Conservation (phyloP, 92 coral and sea anemone genomes). For the Epizoanthus rinbou region DNA sequence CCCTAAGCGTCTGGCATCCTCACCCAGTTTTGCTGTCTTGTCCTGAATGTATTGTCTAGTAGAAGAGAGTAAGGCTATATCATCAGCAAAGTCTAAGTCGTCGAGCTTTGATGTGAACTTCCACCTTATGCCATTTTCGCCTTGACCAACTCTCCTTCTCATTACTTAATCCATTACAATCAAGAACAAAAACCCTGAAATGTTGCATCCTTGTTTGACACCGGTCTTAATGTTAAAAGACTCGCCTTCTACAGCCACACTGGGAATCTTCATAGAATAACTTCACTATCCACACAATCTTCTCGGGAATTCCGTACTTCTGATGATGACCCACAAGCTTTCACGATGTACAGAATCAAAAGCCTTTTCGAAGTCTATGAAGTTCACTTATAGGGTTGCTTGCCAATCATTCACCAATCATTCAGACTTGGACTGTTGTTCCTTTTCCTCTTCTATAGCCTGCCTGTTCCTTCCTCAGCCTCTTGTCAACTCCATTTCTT, state of each 20-base stretch:
- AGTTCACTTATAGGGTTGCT: conserved; percentile 43
- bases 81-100: background rate
- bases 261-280: conserved; percentile 15
- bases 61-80: background rate
- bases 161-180: background rate
- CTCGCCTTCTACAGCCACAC: conserved; percentile 14
- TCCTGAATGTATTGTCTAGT: background rate
- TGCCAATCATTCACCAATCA: too few species aligned
- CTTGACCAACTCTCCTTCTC: background rate
- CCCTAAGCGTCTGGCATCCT: background rate
- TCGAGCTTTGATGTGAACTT: background rate
- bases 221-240: conserved; percentile 10
- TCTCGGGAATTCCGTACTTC: conserved; percentile 56
- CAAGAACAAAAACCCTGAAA: background rate
- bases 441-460: conserved; percentile 50
- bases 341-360: conserved; percentile 48
- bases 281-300: conserved; percentile 36
- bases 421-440: conserved; percentile 48
- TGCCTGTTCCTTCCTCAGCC: conserved; percentile 47
- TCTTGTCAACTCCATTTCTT: conserved; percentile 8
- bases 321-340: conserved; percentile 38
- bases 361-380: conserved; percentile 52
- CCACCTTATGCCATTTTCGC: background rate
- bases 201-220: too few species aligned
- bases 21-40: background rate